Percentiles rank a stretch among this genome's conserved stretches.
These are phyloP conservation scores for Chaetophractus vellerosus DNA, from an alignment of 2,797 vertebrate species.

Conservation along the genomic window DNA sequence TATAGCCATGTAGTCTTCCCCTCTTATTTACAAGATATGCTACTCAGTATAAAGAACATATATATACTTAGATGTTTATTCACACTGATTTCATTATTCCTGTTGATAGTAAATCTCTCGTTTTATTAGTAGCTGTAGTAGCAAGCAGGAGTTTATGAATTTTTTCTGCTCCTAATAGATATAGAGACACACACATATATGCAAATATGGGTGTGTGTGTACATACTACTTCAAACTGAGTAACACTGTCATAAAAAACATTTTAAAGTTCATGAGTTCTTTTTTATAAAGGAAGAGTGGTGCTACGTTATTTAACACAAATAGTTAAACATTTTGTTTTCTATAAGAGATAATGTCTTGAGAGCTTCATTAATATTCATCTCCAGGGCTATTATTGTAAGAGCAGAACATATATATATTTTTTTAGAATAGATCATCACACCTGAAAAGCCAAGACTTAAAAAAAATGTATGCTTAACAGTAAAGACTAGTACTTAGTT, in stretches of 20 bases:
- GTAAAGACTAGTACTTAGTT: neutral
- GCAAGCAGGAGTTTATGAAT: neutral
- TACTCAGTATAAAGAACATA: neutral
- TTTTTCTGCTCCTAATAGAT: neutral
- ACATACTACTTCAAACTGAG: neutral
- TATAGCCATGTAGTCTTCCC: neutral
- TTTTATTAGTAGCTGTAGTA: neutral
- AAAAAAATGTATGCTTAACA: neutral
- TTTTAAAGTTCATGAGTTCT: neutral
- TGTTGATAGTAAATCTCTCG: neutral
- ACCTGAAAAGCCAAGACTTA: neutral
- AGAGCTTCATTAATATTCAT: neutral
- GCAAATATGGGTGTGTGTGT: neutral
- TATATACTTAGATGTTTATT: neutral
- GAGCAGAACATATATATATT: neutral
- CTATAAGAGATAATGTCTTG: neutral
- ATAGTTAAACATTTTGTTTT: conserved; percentile 12
- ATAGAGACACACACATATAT: neutral
- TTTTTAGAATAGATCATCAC: neutral
- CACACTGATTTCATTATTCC: conserved; percentile 2
- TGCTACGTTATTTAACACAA: neutral
- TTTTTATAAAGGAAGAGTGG: conserved; percentile 19
- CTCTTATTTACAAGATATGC: conserved; percentile 30
- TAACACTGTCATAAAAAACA: conserved; percentile 8
- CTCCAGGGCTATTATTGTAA: neutral